These are phyloP conservation scores for Lottia gigantea DNA, from an alignment of 2,888 invertebrate species.

Conservation along the genomic window DNA sequence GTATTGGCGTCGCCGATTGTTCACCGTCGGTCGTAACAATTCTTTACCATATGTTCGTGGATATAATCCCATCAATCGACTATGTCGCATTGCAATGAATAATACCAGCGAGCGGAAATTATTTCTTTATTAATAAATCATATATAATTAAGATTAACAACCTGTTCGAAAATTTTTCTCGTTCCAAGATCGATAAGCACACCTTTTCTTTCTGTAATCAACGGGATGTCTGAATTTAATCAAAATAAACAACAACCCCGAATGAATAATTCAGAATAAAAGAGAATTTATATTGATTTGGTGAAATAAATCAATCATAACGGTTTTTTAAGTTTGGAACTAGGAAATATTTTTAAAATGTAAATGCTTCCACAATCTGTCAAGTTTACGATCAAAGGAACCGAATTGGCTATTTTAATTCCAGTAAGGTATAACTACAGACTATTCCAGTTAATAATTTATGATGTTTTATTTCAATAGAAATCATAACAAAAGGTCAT, in stretches of 20 bases:
- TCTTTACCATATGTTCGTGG: neutral
- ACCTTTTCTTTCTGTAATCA: neutral
- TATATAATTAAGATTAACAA: slow-evolving; percentile 8
- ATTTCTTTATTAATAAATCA: slow-evolving; percentile 9
- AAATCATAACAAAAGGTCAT: no score
- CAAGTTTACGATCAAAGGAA: no score
- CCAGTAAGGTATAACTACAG: no score
- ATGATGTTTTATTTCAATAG: no score
- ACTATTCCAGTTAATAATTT: no score
- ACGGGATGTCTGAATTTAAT: neutral
- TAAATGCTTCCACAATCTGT: no score
- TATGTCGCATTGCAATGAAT: neutral
- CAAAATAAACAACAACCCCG: neutral
- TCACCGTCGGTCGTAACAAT: no score
- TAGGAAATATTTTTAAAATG: no score
- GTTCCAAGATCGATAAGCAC: neutral
- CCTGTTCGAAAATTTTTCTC: neutral
- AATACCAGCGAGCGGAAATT: neutral
- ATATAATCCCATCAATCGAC: neutral
- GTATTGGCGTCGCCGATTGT: no score
- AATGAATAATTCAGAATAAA: neutral
- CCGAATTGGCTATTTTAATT: no score
- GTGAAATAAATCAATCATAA: neutral
- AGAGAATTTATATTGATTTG: neutral
- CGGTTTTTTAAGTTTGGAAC: neutral